phyloP scores from a whole-genome alignment of 2,797 vertebrate genomes.

The Arvicola amphibius region DNA sequence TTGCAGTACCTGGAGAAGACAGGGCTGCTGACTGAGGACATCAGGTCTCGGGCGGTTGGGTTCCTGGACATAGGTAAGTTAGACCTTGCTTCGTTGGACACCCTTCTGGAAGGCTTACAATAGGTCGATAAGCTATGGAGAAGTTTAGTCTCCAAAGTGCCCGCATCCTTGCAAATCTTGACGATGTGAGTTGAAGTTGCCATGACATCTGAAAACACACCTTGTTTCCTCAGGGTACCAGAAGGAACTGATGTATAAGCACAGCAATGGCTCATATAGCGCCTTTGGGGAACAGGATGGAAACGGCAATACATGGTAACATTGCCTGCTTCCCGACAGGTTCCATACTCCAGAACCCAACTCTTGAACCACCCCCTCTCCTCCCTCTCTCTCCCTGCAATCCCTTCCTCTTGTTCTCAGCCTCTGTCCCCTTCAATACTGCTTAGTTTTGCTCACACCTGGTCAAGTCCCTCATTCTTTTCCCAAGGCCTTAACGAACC shows the following conservation, averaged over 20 bases:
- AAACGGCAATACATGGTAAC: constrained; percentile 92
- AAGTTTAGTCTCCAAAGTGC: background rate
- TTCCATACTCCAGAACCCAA: background rate
- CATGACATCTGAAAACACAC: background rate
- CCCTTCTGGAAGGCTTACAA: background rate
- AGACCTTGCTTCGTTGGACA: background rate
- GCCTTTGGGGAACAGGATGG: constrained; percentile 89
- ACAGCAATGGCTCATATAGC: constrained; percentile 92
- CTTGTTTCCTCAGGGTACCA: constrained; percentile 89
- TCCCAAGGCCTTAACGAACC: background rate
- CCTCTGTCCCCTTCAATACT: background rate
- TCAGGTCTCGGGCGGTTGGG: constrained; percentile 83
- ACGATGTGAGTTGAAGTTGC: background rate
- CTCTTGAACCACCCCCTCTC: background rate
- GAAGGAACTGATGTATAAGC: constrained; percentile 91
- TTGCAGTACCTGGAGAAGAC: constrained; percentile 92
- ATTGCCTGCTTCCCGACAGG: constrained; percentile 7
- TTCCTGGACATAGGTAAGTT: constrained; percentile 90
- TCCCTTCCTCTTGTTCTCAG: background rate
- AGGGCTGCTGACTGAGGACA: constrained; percentile 86
- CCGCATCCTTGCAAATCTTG: background rate
- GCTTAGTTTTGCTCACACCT: background rate
- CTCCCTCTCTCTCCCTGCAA: background rate
- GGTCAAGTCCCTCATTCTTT: background rate
- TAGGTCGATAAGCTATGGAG: background rate